Evolutionary conservation across 2,888 invertebrate genomes (phyloP).

Genomic region (Drosophila parthenogenetica): DNA sequence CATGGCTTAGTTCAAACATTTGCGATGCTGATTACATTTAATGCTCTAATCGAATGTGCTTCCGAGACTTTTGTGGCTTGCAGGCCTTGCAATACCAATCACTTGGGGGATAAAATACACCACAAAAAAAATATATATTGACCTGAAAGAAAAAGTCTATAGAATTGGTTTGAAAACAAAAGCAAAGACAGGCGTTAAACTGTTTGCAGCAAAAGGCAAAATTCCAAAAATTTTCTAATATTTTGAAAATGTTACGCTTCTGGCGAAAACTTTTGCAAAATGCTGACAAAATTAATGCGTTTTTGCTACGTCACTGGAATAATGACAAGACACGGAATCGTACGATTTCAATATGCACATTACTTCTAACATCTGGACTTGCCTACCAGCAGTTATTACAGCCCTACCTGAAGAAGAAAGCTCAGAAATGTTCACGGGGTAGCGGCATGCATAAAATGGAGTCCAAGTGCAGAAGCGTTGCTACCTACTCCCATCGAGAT

Average conservation of each 20-base stretch:
- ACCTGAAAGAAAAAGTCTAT: slow-evolving; percentile 27
- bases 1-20: slow-evolving; percentile 62
- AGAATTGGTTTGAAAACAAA: slow-evolving; percentile 4
- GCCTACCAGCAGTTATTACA: background rate
- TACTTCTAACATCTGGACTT: slow-evolving; percentile 4
- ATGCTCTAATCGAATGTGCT: slow-evolving; percentile 65
- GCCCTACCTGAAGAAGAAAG: background rate
- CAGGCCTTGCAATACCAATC: slow-evolving; percentile 49
- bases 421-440: background rate
- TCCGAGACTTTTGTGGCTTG: slow-evolving; percentile 22
- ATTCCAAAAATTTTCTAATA: slow-evolving; percentile 38
- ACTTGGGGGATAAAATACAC: slow-evolving; percentile 24
- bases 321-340: background rate
- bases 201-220: slow-evolving; percentile 1
- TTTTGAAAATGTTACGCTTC: background rate
- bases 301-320: background rate
- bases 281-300: background rate
- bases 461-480: background rate
- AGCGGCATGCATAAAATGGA: background rate
- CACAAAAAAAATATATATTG: background rate
- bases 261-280: slow-evolving; percentile 20
- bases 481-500: slow-evolving; percentile 18
- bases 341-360: slow-evolving; percentile 6
- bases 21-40: slow-evolving; percentile 72
- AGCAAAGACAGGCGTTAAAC: slow-evolving; percentile 6